Percentiles rank a stretch among this genome's conserved stretches.
Evolutionary conservation across 2,797 vertebrate species (phyloP).

Genomic region (Pseudocheirus occidentalis): DNA sequence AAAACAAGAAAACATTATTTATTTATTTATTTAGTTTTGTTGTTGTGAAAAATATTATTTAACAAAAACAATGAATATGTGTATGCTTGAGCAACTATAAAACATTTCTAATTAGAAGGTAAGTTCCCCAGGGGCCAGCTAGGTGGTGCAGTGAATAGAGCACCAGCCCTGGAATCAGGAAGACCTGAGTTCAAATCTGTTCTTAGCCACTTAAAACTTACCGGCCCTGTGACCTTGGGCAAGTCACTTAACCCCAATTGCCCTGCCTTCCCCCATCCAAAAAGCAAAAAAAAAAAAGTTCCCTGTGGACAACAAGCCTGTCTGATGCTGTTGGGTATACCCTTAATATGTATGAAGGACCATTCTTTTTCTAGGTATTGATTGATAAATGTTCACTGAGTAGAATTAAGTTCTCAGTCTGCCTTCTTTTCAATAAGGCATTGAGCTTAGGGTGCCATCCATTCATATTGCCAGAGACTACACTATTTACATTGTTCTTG

Average conservation of each 20-base stretch:
- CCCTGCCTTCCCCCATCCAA: no score
- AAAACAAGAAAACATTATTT: background rate
- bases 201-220: no score
- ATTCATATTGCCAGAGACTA: slow-evolving; percentile 90
- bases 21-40: no score
- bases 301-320: background rate
- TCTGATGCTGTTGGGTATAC: background rate
- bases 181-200: no score
- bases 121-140: background rate
- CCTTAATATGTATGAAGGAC: background rate
- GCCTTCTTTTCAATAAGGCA: slow-evolving; percentile 82
- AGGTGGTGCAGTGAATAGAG: no score
- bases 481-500: slow-evolving; percentile 87
- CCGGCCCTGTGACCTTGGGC: no score
- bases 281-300: no score
- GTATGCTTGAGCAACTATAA: background rate
- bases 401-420: background rate
- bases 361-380: background rate
- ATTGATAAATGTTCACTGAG: background rate
- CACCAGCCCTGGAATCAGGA: no score
- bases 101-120: background rate
- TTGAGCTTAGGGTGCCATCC: slow-evolving; percentile 89
- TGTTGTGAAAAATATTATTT: no score
- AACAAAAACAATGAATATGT: background rate
- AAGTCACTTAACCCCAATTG: no score